Evolutionary conservation across 2,797 vertebrate genomes (phyloP).

Genomic region (Cyprinella venusta): DNA sequence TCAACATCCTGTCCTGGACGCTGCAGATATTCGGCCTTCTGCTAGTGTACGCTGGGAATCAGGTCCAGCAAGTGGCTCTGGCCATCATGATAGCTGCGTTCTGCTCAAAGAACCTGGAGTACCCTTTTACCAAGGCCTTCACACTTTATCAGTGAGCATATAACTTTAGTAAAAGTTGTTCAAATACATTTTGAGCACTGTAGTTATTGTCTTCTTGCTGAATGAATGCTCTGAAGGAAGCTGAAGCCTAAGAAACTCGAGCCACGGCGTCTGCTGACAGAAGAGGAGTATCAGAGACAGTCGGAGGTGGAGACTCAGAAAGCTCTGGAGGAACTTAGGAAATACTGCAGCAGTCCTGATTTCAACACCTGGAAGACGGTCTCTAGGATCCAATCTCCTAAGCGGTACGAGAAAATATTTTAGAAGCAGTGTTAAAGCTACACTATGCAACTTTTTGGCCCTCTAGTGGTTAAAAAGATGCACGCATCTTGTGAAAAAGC

Average conservation of each 20-base stretch:
- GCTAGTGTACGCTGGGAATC: slow-evolving; percentile 87
- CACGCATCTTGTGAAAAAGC: background rate
- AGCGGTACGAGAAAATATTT: slow-evolving; percentile 79
- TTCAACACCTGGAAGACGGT: slow-evolving; percentile 88
- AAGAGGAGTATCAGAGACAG: slow-evolving; percentile 90
- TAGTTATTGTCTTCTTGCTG: slow-evolving; percentile 5
- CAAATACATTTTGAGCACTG: background rate
- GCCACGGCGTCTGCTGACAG: slow-evolving; percentile 86
- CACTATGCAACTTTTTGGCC: background rate
- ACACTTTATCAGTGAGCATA: slow-evolving; percentile 69
- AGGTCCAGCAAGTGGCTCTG: slow-evolving; percentile 87
- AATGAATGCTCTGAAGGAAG: slow-evolving; percentile 72
- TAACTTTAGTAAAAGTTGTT: background rate
- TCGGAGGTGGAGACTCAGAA: slow-evolving; percentile 87
- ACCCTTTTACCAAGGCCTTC: slow-evolving; percentile 74
- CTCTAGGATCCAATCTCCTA: slow-evolving; percentile 90
- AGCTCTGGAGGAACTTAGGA: slow-evolving; percentile 87
- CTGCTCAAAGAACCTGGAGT: slow-evolving; percentile 88
- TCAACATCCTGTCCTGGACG: slow-evolving; percentile 92
- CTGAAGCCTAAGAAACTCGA: slow-evolving; percentile 71
- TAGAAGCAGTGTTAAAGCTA: background rate
- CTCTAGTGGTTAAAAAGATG: background rate
- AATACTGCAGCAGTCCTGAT: slow-evolving; percentile 87
- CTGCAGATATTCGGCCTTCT: slow-evolving; percentile 91
- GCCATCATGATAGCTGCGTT: slow-evolving; percentile 81